A percentile compares a stretch with the other conserved stretches of the same genome.
Conservation (phyloP, 2,888 invertebrate genomes). For the Cheilosia soror region DNA sequence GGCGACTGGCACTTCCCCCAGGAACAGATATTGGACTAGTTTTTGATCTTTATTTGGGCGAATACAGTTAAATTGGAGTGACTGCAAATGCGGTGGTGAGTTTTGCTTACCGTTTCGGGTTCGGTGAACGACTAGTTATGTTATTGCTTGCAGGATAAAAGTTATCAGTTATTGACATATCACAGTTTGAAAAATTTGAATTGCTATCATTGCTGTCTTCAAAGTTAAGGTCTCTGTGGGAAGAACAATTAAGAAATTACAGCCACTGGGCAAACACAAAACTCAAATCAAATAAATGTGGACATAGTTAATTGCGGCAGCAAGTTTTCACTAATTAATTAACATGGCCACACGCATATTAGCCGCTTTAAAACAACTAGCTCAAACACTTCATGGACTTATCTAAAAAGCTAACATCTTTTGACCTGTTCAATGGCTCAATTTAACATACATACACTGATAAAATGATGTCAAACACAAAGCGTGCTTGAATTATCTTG, state of each 20-base stretch:
- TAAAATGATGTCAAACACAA: too few species aligned
- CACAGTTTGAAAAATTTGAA: conserved; percentile 83
- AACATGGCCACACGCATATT: too few species aligned
- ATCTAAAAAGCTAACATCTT: too few species aligned
- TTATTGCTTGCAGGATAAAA: conserved; percentile 79
- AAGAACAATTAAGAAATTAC: not conserved
- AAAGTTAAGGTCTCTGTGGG: conserved; percentile 80
- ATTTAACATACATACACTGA: too few species aligned
- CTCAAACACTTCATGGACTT: too few species aligned
- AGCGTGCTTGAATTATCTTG: too few species aligned
- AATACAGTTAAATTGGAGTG: not conserved
- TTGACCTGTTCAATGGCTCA: too few species aligned
- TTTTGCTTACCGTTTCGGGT: conserved; percentile 80
- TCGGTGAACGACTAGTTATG: conserved; percentile 81
- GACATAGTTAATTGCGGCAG: too few species aligned
- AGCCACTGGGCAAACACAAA: too few species aligned
- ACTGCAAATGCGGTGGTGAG: not conserved
- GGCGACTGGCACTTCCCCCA: conserved; percentile 83
- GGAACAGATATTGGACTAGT: conserved; percentile 89
- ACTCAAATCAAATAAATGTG: too few species aligned
- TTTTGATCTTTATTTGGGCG: conserved; percentile 78
- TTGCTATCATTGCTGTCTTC: conserved; percentile 83
- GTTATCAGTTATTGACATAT: conserved; percentile 82
- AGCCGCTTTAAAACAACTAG: too few species aligned
- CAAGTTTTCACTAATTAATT: too few species aligned